These are phyloP conservation scores for Enoplosus armatus DNA, from an alignment of 2,797 vertebrate species.

Conservation along the genomic window DNA sequence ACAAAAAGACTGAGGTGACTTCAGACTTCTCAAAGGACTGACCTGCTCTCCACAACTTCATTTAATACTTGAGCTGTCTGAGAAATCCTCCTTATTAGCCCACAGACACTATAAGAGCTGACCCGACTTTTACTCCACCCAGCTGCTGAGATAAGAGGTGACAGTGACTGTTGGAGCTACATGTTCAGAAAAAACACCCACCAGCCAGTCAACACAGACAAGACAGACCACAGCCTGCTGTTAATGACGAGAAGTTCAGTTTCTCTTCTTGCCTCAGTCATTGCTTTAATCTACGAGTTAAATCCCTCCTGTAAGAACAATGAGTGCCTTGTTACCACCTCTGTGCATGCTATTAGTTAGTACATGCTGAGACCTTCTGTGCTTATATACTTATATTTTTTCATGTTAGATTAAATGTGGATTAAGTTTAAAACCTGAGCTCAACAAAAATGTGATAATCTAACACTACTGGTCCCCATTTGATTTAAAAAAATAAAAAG, in stretches of 20 bases:
- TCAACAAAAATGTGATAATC: not conserved
- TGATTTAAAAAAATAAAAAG: not conserved
- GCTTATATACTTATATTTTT: not conserved
- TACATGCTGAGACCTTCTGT: not conserved
- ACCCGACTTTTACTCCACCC: slow-evolving; percentile 64
- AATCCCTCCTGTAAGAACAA: slow-evolving; percentile 47
- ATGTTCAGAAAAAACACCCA: too few species aligned
- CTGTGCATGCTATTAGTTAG: not conserved
- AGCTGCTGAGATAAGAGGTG: slow-evolving; percentile 54
- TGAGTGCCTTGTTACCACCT: slow-evolving; percentile 6
- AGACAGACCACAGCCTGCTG: not conserved
- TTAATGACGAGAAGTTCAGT: too few species aligned
- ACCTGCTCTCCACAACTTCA: slow-evolving; percentile 15
- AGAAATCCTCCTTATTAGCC: slow-evolving; percentile 38
- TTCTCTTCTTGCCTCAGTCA: not conserved
- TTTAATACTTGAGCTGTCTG: slow-evolving; percentile 23
- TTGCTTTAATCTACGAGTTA: slow-evolving; percentile 39
- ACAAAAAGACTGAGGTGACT: not conserved
- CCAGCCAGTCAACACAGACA: not conserved
- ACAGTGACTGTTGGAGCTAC: not conserved
- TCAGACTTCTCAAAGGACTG: slow-evolving; percentile 15
- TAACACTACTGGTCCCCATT: not conserved
- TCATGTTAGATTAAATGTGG: not conserved
- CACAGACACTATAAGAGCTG: not conserved
- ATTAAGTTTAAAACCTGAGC: not conserved